phyloP scores from a whole-genome alignment of 1,140 invertebrate species.

The Danaus melanippus region DNA sequence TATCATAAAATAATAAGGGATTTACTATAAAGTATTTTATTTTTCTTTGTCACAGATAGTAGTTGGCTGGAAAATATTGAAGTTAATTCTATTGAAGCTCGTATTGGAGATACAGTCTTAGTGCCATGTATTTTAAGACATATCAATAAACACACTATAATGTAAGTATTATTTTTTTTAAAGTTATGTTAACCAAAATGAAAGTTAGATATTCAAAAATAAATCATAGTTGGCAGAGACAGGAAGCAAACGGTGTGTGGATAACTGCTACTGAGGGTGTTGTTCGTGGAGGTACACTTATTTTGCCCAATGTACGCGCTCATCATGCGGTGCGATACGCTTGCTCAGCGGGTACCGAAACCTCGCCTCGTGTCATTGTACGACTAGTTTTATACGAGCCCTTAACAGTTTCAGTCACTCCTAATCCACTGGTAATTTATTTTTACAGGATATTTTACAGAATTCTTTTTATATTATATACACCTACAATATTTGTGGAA shows the following conservation, averaged over 20 bases:
- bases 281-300: slow-evolving; percentile 41
- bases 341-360: slow-evolving; percentile 42
- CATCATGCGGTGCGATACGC: slow-evolving; percentile 51
- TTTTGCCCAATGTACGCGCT: slow-evolving; percentile 36
- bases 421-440: slow-evolving; percentile 55
- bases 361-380: slow-evolving; percentile 40
- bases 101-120: slow-evolving; percentile 49
- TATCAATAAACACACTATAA: slow-evolving; percentile 48
- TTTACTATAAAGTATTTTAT: not conserved
- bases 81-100: slow-evolving; percentile 52
- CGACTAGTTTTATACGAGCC: slow-evolving; percentile 50
- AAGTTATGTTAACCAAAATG: not conserved
- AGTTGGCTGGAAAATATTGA: slow-evolving; percentile 61
- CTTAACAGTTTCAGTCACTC: slow-evolving; percentile 39
- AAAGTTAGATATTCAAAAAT: slow-evolving; percentile 9
- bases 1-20: slow-evolving; percentile 19
- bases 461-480: too few species aligned
- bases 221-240: slow-evolving; percentile 58
- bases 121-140: slow-evolving; percentile 56
- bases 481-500: slow-evolving; percentile 1
- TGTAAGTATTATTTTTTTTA: slow-evolving; percentile 31
- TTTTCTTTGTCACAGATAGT: slow-evolving; percentile 39
- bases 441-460: not conserved
- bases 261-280: slow-evolving; percentile 41
- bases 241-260: slow-evolving; percentile 52